phyloP scores from a whole-genome alignment of 2,113 vertebrate species.

The Datnioides undecimradiatus region DNA sequence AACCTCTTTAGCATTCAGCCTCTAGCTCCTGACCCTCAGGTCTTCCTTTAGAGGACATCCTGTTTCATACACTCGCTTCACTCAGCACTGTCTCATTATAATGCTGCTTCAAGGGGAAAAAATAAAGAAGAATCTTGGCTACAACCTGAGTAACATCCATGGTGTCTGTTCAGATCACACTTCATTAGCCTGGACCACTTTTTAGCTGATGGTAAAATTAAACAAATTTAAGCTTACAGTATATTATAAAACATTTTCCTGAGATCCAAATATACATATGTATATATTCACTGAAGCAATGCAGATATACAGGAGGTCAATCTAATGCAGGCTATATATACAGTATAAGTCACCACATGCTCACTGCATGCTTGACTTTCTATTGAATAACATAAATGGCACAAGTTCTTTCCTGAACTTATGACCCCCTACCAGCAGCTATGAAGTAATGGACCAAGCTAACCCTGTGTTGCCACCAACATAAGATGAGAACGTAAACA shows the following conservation, averaged over 20 bases:
- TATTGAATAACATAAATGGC: constrained; percentile 54
- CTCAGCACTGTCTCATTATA: constrained; percentile 50
- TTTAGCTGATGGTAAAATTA: background rate
- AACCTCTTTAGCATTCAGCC: constrained; percentile 70
- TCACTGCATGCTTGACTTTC: constrained; percentile 31
- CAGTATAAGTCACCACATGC: constrained; percentile 38
- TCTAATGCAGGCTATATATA: background rate
- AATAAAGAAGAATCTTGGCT: constrained; percentile 13
- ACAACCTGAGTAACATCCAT: constrained; percentile 27
- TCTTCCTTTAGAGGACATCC: constrained; percentile 60
- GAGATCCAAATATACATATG: background rate
- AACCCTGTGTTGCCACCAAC: constrained; percentile 61
- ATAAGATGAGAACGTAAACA: constrained; percentile 67
- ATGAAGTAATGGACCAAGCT: constrained; percentile 14
- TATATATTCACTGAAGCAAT: background rate
- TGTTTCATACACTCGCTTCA: constrained; percentile 53
- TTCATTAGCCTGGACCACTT: background rate
- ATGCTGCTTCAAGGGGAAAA: constrained; percentile 9
- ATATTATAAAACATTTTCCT: background rate
- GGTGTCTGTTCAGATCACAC: constrained; percentile 13
- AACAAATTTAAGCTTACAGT: background rate
- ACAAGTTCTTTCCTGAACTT: constrained; percentile 31
- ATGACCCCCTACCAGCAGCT: constrained; percentile 40
- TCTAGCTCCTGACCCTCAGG: constrained; percentile 57
- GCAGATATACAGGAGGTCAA: constrained; percentile 3